Base-by-base conservation (phyloP, 92 coral and sea anemone species). In the Epizoanthus ramosus region DNA sequence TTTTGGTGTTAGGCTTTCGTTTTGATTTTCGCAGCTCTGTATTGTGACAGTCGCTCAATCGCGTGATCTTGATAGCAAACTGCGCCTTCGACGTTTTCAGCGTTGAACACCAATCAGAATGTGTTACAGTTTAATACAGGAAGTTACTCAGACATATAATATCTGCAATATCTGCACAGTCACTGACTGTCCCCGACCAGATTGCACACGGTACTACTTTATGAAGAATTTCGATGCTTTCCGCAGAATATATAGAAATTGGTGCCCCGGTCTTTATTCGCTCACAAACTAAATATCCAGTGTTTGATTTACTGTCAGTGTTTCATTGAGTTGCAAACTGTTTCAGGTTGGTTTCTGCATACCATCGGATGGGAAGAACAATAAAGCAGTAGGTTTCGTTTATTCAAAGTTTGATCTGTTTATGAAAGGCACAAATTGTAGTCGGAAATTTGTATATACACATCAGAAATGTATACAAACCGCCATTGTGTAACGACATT, bases 301-400 rank as follows among this genome's bases (percentile, higher is more conserved):
- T 33, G 56, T 41, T 21, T 61, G 69, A 22, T 22, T 7, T 31
- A 1, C 23, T 28, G 54, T 75, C 68, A 59, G 31, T 58, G 81
- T 57, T 19, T 33, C 67, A 63, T n/a, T 33, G 19, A 33, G 19
- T 14, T n/a, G 18, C 39, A 60, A 77, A 60, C 52, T 39, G 68
- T 57, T 75, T 57, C 80, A 35, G 56, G 31, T 77, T 77, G 41
- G 47, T 23, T 43, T 77, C 71, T 39, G 82, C 82, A 61, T 77
- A 21, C 82, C 50, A 35, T 75, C 45, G 59, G 39, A 61, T 14
- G 23, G 61, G 43, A n/a, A 77, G 43, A 77, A 60, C 68, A 75
- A 58, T 56, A 23, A 56, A 41, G 41, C 43, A 41, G 24, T 54
- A 50, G 45, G 68, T 28, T 22, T 39, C 23, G 28, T 57, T 43